Percentiles rank a stretch among this genome's conserved stretches.
Evolutionary conservation across 1,140 invertebrate species (phyloP).

Genomic region (Neomicropteryx cornuta): DNA sequence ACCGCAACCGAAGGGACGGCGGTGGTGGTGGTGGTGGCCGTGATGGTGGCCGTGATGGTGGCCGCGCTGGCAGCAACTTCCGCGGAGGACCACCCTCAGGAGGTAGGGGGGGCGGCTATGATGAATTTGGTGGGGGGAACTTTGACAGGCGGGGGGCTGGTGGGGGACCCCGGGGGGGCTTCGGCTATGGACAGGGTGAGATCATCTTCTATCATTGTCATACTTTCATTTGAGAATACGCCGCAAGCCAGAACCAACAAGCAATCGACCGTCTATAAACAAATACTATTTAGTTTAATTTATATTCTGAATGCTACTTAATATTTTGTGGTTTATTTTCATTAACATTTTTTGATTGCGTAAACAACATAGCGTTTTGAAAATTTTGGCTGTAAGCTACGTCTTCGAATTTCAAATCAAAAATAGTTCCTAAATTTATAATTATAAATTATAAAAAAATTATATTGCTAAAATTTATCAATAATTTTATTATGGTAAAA

Average conservation of each 20-base stretch:
- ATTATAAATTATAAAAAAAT: no score
- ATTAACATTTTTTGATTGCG: no score
- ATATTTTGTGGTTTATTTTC: no score
- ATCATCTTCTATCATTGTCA: background rate
- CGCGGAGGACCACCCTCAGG: constrained; percentile 24
- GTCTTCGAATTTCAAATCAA: no score
- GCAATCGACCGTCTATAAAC: no score
- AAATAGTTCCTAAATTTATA: no score
- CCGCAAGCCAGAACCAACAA: no score
- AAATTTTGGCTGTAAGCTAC: no score
- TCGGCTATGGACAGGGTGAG: constrained; percentile 7
- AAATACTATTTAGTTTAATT: no score
- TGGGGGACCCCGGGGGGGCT: constrained; percentile 6
- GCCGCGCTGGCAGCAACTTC: constrained; percentile 29
- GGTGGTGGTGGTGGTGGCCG: constrained; percentile 27
- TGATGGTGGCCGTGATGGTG: constrained; percentile 20
- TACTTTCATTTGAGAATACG: no score
- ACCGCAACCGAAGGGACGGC: constrained; percentile 27
- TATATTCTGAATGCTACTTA: no score
- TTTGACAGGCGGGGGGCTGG: constrained; percentile 7
- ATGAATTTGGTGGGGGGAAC: constrained; percentile 1
- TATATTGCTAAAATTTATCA: background rate
- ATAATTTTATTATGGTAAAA: background rate
- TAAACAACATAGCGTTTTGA: no score
- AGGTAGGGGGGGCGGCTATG: constrained; percentile 16